Base-by-base conservation (phyloP, 1,140 invertebrate species). In the Lycorma delicatula region DNA sequence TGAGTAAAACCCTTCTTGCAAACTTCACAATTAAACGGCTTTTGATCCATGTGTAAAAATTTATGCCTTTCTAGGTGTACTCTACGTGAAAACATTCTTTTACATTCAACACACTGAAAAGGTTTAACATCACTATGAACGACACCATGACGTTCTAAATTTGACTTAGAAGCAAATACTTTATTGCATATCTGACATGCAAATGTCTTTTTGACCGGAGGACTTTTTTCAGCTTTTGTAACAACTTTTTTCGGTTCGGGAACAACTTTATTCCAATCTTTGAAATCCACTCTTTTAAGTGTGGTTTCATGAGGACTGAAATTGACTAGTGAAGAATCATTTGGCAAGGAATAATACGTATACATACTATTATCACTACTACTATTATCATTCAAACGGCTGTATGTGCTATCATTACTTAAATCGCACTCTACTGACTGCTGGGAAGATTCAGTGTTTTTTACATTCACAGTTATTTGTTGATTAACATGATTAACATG, bases 101-200 rank as follows among this genome's bases (percentile, higher is more conserved):
- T 38, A 27, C 53, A 55, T 12, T 38, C 29, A 2, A 38, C 53
- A 27, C 53, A 55, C 53, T 55, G 50, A 54, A 67, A 44, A 11
- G 64, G 65, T 55, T 70, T 70, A 25, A 60, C 50, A 3, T 65
- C 70, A 12, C 65, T 64, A 52, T 71, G 70, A 16, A 44, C 41
- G 1, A 22, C 13, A 13, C 41, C 23, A 22, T 44, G 41, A 9
- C 41, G 3, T 22, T 44, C 41, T 13, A 44, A 22, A 18, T 44
- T 44, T 13, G 41, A 44, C 6, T 22, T 5, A 5, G 41, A 44
- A 6, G 41, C 41, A 22, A 44, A 44, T 18, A 44, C 41, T 18
- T 44, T 44, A 22, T 44, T 44, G 41, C 41, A 44, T 22, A 20
- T 44, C 3, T 16, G 41, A 22, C 41, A 44, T 2, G 23, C 11